A percentile compares a stretch with the other conserved stretches of the same genome.
These are phyloP conservation scores for Anastrepha ludens DNA, from an alignment of 1,140 invertebrate species.

Conservation along the genomic window DNA sequence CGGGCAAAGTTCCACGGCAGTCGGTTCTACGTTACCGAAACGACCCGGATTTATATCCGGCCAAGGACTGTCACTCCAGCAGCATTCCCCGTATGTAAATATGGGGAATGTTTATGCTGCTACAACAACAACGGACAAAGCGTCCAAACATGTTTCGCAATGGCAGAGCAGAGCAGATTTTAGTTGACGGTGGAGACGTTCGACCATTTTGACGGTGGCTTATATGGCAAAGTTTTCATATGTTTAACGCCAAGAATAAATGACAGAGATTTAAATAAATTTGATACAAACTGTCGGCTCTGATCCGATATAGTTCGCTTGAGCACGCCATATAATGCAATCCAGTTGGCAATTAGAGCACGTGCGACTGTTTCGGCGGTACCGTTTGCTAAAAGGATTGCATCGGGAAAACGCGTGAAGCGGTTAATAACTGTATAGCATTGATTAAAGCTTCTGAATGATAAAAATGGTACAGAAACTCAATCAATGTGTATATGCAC, in stretches of 20 bases:
- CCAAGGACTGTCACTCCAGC: too few species aligned
- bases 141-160: slow-evolving; percentile 62
- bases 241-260: slow-evolving; percentile 59
- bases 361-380: slow-evolving; percentile 57
- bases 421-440: slow-evolving; percentile 71
- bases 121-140: slow-evolving; percentile 61
- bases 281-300: slow-evolving; percentile 69
- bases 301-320: slow-evolving; percentile 70
- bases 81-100: too few species aligned
- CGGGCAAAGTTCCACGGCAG: too few species aligned
- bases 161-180: slow-evolving; percentile 64
- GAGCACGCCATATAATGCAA: slow-evolving; percentile 67
- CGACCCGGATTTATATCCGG: too few species aligned
- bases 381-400: slow-evolving; percentile 65
- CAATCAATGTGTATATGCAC: slow-evolving; percentile 23
- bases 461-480: slow-evolving; percentile 61
- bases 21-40: too few species aligned
- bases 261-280: slow-evolving; percentile 58
- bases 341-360: slow-evolving; percentile 68
- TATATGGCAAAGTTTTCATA: slow-evolving; percentile 69
- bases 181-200: slow-evolving; percentile 65
- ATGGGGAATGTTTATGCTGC: too few species aligned
- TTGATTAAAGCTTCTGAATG: slow-evolving; percentile 65
- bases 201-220: slow-evolving; percentile 69
- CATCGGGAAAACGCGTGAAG: slow-evolving; percentile 72